Evolutionary conservation across 64 coral and sea anemone species (phyloP).

Genomic region (Stichodactyla mertensii): DNA sequence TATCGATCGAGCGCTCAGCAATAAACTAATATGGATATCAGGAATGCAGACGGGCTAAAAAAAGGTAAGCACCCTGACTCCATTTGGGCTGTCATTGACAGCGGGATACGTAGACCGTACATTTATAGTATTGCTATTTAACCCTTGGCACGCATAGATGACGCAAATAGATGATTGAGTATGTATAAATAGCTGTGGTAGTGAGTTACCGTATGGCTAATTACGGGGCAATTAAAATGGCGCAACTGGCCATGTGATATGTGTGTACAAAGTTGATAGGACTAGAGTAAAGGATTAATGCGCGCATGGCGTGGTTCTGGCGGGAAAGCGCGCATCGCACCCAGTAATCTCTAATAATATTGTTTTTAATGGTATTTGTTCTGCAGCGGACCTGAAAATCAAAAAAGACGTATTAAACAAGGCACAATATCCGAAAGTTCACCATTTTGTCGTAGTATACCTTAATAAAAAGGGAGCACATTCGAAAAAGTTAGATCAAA

Average conservation of each 20-base stretch:
- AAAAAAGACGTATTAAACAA: no score
- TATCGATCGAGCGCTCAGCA: neutral
- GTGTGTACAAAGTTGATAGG: neutral
- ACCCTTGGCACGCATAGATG: neutral
- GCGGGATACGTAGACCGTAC: neutral
- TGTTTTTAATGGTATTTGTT: no score
- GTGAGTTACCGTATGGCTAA: neutral
- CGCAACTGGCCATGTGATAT: neutral
- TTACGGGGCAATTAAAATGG: neutral
- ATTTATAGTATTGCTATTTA: neutral
- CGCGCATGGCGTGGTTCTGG: neutral
- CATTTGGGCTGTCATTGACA: neutral
- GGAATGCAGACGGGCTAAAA: slow-evolving; percentile 10
- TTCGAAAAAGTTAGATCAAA: no score
- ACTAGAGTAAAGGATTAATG: no score
- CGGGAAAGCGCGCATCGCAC: no score
- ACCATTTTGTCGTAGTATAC: no score
- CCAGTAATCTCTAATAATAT: no score
- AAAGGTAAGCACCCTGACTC: neutral
- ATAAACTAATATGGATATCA: neutral
- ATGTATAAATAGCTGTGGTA: neutral
- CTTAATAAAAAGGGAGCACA: no score
- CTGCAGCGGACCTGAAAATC: no score
- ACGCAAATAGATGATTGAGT: neutral
- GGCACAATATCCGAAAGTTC: no score